phyloP scores from a whole-genome alignment of 2,888 invertebrate species.

The Nematopogon swammerdamellus region DNA sequence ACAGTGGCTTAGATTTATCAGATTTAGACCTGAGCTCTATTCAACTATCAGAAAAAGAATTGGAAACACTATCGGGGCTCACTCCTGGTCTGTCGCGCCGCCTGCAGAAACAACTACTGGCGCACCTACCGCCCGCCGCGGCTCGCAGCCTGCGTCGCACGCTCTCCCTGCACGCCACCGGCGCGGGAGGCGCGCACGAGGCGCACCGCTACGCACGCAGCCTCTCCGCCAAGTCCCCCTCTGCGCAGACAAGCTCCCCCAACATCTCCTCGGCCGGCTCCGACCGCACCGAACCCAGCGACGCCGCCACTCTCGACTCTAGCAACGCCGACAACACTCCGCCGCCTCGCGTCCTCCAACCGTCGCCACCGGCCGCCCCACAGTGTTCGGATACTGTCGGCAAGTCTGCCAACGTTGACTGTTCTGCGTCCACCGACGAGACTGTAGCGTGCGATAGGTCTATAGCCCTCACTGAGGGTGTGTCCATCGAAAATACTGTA shows the following conservation, averaged over 20 bases:
- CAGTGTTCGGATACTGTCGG: background rate
- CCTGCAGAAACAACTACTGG: constrained; percentile 67
- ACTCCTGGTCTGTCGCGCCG: constrained; percentile 70
- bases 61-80: constrained; percentile 64
- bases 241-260: background rate
- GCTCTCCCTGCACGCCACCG: constrained; percentile 47
- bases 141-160: constrained; percentile 65
- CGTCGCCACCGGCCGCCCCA: background rate
- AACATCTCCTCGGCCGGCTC: background rate
- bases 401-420: background rate
- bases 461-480: no score
- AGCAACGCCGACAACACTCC: constrained; percentile 18
- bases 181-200: constrained; percentile 19
- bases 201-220: constrained; percentile 27
- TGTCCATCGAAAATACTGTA: no score
- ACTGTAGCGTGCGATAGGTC: no score
- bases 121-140: constrained; percentile 67
- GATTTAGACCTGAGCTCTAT: constrained; percentile 67
- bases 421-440: background rate
- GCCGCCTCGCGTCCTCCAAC: background rate
- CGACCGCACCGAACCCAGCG: constrained; percentile 5
- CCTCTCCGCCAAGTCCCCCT: constrained; percentile 6
- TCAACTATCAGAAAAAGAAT: constrained; percentile 66
- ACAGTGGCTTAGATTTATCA: constrained; percentile 49
- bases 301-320: constrained; percentile 14